These are phyloP conservation scores for Rhadinocentrus ornatus DNA, from an alignment of 2,797 vertebrate species.

Conservation along the genomic window DNA sequence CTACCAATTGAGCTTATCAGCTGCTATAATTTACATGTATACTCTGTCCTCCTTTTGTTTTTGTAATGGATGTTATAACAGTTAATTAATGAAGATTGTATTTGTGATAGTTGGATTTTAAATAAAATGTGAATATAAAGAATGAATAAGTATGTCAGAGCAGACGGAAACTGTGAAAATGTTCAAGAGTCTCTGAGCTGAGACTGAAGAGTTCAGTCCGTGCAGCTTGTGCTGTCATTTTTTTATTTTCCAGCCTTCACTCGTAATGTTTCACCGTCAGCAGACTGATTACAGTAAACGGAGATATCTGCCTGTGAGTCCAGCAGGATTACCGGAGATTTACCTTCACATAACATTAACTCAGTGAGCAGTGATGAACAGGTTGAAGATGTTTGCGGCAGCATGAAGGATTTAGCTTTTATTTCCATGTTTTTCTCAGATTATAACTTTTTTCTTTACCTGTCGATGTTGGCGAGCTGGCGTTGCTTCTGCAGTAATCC, in stretches of 20 bases:
- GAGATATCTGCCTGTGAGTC: slow-evolving; percentile 10
- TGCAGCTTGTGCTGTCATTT: background rate
- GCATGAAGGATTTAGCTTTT: slow-evolving; percentile 55
- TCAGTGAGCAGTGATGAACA: slow-evolving; percentile 12
- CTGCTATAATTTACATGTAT: no score
- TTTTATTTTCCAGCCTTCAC: slow-evolving; percentile 3
- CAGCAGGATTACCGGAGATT: slow-evolving; percentile 56
- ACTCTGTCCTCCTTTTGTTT: no score
- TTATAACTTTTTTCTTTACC: slow-evolving; percentile 35
- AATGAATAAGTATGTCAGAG: background rate
- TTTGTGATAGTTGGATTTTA: no score
- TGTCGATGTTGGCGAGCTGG: slow-evolving; percentile 33
- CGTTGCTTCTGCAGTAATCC: slow-evolving; percentile 20
- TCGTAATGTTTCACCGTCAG: background rate
- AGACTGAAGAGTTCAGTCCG: slow-evolving; percentile 8
- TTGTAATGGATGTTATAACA: no score
- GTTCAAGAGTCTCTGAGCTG: background rate
- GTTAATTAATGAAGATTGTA: no score
- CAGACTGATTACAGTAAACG: slow-evolving; percentile 6
- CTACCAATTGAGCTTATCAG: no score
- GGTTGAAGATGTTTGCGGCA: slow-evolving; percentile 35
- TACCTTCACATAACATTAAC: slow-evolving; percentile 43
- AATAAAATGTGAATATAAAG: no score
- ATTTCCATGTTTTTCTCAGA: slow-evolving; percentile 55
- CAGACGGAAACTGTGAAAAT: background rate